Evolutionary conservation across 2,113 vertebrate species (phyloP), one percentile per base, ranked within the genome.

Genomic region (Caloenas nicobarica): DNA sequence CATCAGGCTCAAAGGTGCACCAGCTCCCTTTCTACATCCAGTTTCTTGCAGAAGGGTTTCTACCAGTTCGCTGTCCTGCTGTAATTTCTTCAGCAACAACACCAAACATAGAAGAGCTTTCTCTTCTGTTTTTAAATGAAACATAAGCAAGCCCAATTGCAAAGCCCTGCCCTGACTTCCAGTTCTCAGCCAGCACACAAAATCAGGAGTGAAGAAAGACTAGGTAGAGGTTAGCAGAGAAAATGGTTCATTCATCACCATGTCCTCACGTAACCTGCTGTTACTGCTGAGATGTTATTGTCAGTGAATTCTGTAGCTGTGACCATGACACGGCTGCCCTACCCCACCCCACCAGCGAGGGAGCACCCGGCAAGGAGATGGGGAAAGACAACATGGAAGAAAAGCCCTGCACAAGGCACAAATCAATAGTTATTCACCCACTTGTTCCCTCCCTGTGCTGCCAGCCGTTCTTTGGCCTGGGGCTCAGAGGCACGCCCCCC

Each of bases 201-300:
- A 44, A 34, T 5, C 2, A 0, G 23, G 5, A 13, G 9, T 29
- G 34, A 33, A 9, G 5, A 71, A 72, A 3, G 34, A 57, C 77
- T 23, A 73, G 22, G 26, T 19, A 31, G 53, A 58, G 33, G 54
- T 29, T 71, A 71, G 31, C 16, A 48, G 31, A 51, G 12, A 33
- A 26, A 91, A 73, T 0, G 0, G 65, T 31, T 70, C 61, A 40
- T 72, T 57, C 40, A 38, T 3, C 9, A 3, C 16, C 74, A 73
- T 54, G 81, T 83, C 93, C 95, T 79, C 64, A 66, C 25, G 40
- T 83, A 91, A 93, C 89, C 86, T 61, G 25, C 78, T 46, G 16
- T 4, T n/a, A 62, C 40, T 57, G 54, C 31, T 1, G 14, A 56
- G 26, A 76, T 58, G 38, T 48, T 64, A 68, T 3, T 34, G 65